phyloP scores from a whole-genome alignment of 2,888 invertebrate genomes.

The Dicyrtomina minuta region DNA sequence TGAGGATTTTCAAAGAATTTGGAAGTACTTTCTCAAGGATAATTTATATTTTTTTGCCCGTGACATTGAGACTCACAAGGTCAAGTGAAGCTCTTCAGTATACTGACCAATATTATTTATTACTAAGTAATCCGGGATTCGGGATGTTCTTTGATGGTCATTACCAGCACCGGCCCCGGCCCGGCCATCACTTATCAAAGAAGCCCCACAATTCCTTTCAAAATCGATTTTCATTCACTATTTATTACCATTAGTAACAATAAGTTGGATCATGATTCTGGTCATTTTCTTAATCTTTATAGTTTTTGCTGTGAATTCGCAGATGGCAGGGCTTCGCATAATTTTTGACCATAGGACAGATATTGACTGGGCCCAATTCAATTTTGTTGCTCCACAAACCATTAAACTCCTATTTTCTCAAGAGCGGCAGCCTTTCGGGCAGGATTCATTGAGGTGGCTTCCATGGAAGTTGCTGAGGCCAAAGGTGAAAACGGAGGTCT shows the following conservation, averaged over 20 bases:
- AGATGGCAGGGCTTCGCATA: background rate
- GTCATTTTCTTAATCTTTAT: no score
- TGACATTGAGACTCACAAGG: slow-evolving; percentile 38
- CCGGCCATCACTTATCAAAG: no score
- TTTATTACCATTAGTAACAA: background rate
- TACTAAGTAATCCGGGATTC: no score
- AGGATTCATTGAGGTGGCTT: slow-evolving; percentile 44
- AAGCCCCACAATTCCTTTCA: background rate
- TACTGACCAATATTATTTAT: background rate
- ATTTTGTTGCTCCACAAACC: background rate
- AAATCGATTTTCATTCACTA: background rate
- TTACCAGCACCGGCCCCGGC: no score
- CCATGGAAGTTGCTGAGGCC: slow-evolving; percentile 40
- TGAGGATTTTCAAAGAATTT: slow-evolving; percentile 39
- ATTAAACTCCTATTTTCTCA: no score
- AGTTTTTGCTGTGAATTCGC: no score
- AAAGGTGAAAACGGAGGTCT: slow-evolving; percentile 37
- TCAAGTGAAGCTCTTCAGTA: no score
- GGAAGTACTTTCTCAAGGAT: slow-evolving; percentile 28
- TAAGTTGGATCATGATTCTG: background rate
- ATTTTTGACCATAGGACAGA: slow-evolving; percentile 6
- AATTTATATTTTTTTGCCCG: slow-evolving; percentile 40
- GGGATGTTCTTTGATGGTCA: no score
- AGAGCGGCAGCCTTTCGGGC: slow-evolving; percentile 30
- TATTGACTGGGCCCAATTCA: background rate